Evolutionary conservation across 2,888 invertebrate genomes (phyloP).

Genomic region (Cephalotes varians): DNA sequence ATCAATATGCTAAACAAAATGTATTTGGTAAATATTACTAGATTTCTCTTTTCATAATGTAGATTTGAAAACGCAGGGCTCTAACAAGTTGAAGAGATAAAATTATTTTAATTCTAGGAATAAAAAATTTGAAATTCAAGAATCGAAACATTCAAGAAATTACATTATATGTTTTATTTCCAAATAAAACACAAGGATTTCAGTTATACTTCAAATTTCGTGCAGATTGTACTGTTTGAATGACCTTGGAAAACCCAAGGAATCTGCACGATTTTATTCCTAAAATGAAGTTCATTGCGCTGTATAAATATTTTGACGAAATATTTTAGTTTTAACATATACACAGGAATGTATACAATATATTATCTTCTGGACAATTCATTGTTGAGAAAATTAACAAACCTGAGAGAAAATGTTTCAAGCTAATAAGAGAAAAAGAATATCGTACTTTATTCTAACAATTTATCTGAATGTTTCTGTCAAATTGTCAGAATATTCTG

Average conservation of each 20-base stretch:
- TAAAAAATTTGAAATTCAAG: neutral
- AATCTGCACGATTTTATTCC: slow-evolving; percentile 13
- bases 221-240: neutral
- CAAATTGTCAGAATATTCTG: slow-evolving; percentile 44
- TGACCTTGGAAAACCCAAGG: neutral
- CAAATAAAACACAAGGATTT: neutral
- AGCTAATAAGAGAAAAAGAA: slow-evolving; percentile 18
- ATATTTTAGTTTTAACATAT: slow-evolving; percentile 25
- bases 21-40: no score
- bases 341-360: neutral
- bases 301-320: slow-evolving; percentile 28
- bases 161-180: neutral
- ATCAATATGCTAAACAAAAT: no score
- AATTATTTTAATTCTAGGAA: neutral
- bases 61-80: no score
- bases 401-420: slow-evolving; percentile 30
- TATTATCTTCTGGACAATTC: slow-evolving; percentile 19
- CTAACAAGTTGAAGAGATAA: neutral
- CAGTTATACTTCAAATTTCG: neutral
- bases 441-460: slow-evolving; percentile 42
- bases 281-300: neutral
- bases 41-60: no score
- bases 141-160: neutral
- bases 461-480: slow-evolving; percentile 48
- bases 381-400: slow-evolving; percentile 41